These are phyloP conservation scores for Drosophila longiperda DNA, from an alignment of 2,888 invertebrate species.

Conservation along the genomic window DNA sequence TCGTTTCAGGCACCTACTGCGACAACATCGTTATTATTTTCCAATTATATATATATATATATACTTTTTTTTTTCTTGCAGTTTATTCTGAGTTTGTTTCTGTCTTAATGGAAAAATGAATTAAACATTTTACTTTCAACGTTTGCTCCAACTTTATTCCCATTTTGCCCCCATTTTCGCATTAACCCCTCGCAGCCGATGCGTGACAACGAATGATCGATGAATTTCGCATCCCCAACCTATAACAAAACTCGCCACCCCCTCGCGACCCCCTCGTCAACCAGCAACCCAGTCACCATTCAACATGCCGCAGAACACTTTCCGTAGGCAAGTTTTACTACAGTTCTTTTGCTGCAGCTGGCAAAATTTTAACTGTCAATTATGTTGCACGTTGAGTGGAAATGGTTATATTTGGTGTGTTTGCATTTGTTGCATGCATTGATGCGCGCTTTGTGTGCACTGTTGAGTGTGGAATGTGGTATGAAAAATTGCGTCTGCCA, in stretches of 20 bases:
- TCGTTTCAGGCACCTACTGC: neutral
- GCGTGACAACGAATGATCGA: slow-evolving; percentile 68
- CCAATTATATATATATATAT: neutral
- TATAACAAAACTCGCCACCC: neutral
- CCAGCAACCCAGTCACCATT: neutral
- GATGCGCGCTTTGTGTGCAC: slow-evolving; percentile 21
- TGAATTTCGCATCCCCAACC: slow-evolving; percentile 46
- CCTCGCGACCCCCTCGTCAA: neutral
- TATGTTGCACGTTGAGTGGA: slow-evolving; percentile 36
- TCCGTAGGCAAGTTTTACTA: slow-evolving; percentile 15
- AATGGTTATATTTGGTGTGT: neutral
- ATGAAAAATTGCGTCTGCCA: slow-evolving; percentile 42
- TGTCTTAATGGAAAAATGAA: slow-evolving; percentile 54
- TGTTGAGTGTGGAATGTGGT: slow-evolving; percentile 21
- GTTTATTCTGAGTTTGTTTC: slow-evolving; percentile 16
- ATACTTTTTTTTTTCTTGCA: neutral
- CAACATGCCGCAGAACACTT: neutral
- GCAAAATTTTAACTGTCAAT: slow-evolving; percentile 75
- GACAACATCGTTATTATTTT: neutral
- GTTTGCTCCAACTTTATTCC: slow-evolving; percentile 20
- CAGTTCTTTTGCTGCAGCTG: slow-evolving; percentile 58
- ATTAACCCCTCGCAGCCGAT: neutral
- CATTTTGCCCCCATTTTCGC: neutral
- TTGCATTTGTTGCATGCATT: slow-evolving; percentile 30
- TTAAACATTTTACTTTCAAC: slow-evolving; percentile 35